Percentiles rank a stretch among this genome's conserved stretches.
Conservation (phyloP, 2,888 invertebrate species). For the Leptopilina syphax region DNA sequence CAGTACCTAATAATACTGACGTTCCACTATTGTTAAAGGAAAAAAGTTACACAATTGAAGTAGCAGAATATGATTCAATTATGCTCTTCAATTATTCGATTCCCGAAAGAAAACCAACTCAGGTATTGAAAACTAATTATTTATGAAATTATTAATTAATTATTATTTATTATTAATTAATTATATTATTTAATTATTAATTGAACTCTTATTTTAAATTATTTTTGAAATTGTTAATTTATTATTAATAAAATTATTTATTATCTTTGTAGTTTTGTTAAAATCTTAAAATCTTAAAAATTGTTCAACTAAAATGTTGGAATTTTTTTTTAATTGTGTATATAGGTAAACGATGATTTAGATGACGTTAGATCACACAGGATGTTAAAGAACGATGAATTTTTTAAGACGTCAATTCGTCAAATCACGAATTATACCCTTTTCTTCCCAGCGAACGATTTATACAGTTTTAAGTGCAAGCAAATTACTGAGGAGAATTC, state of each 20-base stretch:
- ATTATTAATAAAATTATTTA: background rate
- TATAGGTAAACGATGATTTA: background rate
- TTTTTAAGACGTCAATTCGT: constrained; percentile 80
- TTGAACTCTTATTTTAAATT: background rate
- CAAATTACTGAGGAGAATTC: constrained; percentile 16
- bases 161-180: too few species aligned
- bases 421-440: constrained; percentile 79
- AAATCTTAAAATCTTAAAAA: too few species aligned
- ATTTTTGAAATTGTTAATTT: background rate
- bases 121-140: background rate
- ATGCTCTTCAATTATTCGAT: constrained; percentile 20
- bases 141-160: too few species aligned
- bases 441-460: constrained; percentile 82
- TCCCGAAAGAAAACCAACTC: background rate
- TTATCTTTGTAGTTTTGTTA: too few species aligned
- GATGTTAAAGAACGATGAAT: constrained; percentile 79
- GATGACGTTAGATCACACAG: constrained; percentile 78
- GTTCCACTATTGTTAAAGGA: constrained; percentile 16
- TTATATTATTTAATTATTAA: too few species aligned
- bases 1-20: background rate
- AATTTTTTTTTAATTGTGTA: background rate
- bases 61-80: constrained; percentile 6
- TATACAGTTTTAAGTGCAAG: constrained; percentile 73
- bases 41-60: constrained; percentile 7
- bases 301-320: background rate